Conservation (phyloP, 2,888 invertebrate genomes). For the Scaptomyza caliginosa region DNA sequence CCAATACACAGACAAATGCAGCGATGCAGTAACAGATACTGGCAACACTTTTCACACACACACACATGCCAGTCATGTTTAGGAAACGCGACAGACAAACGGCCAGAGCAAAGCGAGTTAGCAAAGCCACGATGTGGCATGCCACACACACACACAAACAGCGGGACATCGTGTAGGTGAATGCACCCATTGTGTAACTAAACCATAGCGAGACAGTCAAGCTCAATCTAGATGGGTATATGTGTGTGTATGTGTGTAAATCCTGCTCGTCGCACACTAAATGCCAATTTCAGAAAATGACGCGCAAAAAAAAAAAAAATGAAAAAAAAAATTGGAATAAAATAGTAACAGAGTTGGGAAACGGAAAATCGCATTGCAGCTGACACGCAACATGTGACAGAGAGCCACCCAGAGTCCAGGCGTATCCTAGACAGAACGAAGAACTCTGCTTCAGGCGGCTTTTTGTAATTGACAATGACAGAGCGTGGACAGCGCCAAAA, state of each 20-base stretch:
- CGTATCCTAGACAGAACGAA: slow-evolving; percentile 16
- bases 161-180: slow-evolving; percentile 79
- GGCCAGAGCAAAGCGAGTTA: slow-evolving; percentile 17
- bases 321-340: not conserved
- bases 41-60: slow-evolving; percentile 71
- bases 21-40: slow-evolving; percentile 79
- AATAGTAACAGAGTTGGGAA: slow-evolving; percentile 11
- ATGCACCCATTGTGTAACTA: slow-evolving; percentile 83
- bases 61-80: slow-evolving; percentile 49
- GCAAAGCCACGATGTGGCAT: slow-evolving; percentile 50
- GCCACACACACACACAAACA: slow-evolving; percentile 51
- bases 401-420: not conserved
- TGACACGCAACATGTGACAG: slow-evolving; percentile 69
- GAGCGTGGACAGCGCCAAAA: slow-evolving; percentile 59
- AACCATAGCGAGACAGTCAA: slow-evolving; percentile 69
- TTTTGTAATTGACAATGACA: slow-evolving; percentile 74
- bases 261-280: slow-evolving; percentile 77
- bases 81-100: slow-evolving; percentile 65
- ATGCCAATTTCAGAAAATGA: slow-evolving; percentile 79
- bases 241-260: slow-evolving; percentile 62
- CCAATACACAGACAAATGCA: slow-evolving; percentile 63
- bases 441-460: slow-evolving; percentile 46
- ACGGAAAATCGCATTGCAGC: slow-evolving; percentile 33
- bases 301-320: slow-evolving; percentile 64
- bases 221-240: slow-evolving; percentile 50